A percentile compares a stretch with the other conserved stretches of the same genome.
Conservation (phyloP, 2,888 invertebrate species). For the Oligia fasciuncula region DNA sequence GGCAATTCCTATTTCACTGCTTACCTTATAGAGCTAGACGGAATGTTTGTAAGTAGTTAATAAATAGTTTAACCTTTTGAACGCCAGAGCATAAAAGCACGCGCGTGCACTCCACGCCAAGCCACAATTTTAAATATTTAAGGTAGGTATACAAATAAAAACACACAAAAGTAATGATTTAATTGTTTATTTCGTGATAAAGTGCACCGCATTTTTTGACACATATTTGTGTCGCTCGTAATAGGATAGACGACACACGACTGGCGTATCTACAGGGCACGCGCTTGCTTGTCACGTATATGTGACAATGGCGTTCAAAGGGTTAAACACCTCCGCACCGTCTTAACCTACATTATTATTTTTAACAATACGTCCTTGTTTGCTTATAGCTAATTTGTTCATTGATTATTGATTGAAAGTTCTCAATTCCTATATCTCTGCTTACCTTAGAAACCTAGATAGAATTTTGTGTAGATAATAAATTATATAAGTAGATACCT, state of each 20-base stretch:
- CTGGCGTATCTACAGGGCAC: no score
- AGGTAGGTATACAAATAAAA: no score
- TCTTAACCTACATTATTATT: background rate
- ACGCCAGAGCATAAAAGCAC: no score
- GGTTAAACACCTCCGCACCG: background rate
- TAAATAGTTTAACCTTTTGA: background rate
- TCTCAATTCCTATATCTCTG: background rate
- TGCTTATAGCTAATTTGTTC: background rate
- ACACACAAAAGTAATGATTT: no score
- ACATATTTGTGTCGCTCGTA: no score
- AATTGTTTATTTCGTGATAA: no score
- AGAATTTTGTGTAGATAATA: background rate
- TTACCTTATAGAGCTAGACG: background rate
- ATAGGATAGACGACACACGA: no score
- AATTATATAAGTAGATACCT: background rate
- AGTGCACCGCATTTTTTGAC: no score
- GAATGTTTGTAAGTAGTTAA: background rate
- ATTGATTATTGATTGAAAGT: background rate
- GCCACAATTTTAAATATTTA: no score
- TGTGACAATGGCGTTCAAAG: no score
- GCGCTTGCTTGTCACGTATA: no score
- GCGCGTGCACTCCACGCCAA: no score
- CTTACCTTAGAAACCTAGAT: background rate
- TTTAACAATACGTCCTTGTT: background rate
- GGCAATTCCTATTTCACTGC: background rate